Evolutionary conservation across 1,140 invertebrate species (phyloP), one percentile per base, ranked within the genome.

Genomic region (Heterodera carotae): DNA sequence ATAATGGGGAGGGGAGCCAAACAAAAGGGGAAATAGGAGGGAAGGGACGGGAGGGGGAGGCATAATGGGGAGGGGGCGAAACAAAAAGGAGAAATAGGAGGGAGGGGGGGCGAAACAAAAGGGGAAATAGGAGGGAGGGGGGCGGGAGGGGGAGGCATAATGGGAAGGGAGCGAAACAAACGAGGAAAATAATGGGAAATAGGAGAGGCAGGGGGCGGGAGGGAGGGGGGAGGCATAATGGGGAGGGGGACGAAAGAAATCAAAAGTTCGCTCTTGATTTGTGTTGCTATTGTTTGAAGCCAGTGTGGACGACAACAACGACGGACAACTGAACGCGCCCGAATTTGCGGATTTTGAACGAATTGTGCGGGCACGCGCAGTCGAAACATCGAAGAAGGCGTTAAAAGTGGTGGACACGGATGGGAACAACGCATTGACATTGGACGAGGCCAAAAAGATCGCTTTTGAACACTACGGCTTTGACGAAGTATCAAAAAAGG

Each of bases 391-490:
- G 33, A 83, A 81, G 53, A 88, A 88, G 66, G 84, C 84, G 22
- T 66, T 86, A 15, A 88, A 88, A 73, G 77, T 79, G 34, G 78
- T 86, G 12, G 85, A 86, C 73, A 85, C 83, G 6, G 86, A 86
- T 74, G 80, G 81, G 10, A 86, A 81, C 77, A 84, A 81, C 15
- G 81, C 85, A 48, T 60, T 86, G 22, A 86, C 86, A 12, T 81
- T 86, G 74, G 80, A 87, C 68, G 85, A 86, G 73, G 85, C 85
- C 6, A 88, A 85, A 68, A 71, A 79, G 34, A 88, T 86, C 27
- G 85, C 85, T 12, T 86, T 88, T 71, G 85, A 86, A 36, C 86
- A 88, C 59, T 86, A 87, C 67, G 85, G 85, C 18, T 86, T 88
- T 69, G 86, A 86, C 79, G 85, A 86, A 69, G 62, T 66, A 25